These are phyloP conservation scores for Galbula dea DNA, from an alignment of 2,113 vertebrate genomes.

Conservation along the genomic window DNA sequence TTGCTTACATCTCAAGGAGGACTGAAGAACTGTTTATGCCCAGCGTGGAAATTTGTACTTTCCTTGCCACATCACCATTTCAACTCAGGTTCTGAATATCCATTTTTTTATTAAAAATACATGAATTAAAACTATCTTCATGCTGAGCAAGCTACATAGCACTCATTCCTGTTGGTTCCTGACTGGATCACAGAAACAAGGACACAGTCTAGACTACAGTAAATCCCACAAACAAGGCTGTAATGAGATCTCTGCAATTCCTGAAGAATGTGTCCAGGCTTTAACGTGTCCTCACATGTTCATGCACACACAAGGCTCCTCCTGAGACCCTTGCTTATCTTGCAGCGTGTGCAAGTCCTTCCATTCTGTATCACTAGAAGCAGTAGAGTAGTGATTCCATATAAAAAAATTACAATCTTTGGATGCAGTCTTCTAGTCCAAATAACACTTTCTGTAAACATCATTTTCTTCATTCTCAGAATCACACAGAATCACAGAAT, in stretches of 20 bases:
- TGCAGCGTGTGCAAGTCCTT: background rate
- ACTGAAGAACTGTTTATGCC: background rate
- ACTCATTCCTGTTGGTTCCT: background rate
- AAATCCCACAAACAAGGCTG: background rate
- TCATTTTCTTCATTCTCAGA: background rate
- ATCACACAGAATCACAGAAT: too few species aligned
- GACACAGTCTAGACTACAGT: background rate
- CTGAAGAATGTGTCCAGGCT: background rate
- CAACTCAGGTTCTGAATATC: background rate
- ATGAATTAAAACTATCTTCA: background rate
- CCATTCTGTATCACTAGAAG: background rate
- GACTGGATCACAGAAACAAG: background rate
- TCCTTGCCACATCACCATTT: background rate
- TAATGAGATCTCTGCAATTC: background rate
- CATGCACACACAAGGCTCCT: background rate
- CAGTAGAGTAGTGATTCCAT: background rate
- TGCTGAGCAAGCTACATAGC: background rate
- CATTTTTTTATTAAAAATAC: background rate
- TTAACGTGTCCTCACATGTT: fast-evolving
- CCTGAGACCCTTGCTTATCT: background rate
- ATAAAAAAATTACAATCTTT: background rate
- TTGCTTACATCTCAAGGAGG: background rate
- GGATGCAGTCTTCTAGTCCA: background rate
- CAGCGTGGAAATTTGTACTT: background rate
- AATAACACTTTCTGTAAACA: background rate